A percentile compares a stretch with the other conserved stretches of the same genome.
Evolutionary conservation across 2,888 invertebrate species (phyloP).

Genomic region (Drosophila fungiperda): DNA sequence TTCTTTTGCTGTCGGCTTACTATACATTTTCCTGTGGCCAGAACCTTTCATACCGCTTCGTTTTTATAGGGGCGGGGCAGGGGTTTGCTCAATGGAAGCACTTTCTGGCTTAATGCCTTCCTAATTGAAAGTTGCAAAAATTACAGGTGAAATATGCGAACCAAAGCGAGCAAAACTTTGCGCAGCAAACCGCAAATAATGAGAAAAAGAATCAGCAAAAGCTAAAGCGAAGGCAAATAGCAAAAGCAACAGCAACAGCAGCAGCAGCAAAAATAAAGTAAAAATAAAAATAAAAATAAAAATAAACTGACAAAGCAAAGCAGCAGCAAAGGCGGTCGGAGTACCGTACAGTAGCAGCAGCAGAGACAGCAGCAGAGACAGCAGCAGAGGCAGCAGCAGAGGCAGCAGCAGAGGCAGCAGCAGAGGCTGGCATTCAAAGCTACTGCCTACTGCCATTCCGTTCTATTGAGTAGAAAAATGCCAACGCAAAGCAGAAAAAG

Average conservation of each 20-base stretch:
- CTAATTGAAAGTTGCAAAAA: slow-evolving; percentile 78
- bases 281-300: slow-evolving; percentile 4
- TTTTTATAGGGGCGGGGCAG: neutral
- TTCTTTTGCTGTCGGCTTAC: slow-evolving; percentile 34
- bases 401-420: slow-evolving; percentile 1
- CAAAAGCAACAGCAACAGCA: slow-evolving; percentile 10
- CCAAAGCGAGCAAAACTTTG: slow-evolving; percentile 35
- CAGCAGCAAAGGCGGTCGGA: slow-evolving; percentile 11
- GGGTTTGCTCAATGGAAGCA: slow-evolving; percentile 54
- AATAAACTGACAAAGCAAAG: slow-evolving; percentile 15
- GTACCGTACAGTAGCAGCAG: slow-evolving; percentile 7
- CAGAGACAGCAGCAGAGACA: slow-evolving; percentile 9
- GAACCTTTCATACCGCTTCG: slow-evolving; percentile 55
- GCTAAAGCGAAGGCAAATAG: slow-evolving; percentile 13
- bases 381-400: slow-evolving; percentile 5
- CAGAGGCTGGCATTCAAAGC: slow-evolving; percentile 39
- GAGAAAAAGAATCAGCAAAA: slow-evolving; percentile 50
- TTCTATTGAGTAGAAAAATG: slow-evolving; percentile 72
- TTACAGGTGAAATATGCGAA: slow-evolving; percentile 50
- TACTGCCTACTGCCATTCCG: slow-evolving; percentile 30
- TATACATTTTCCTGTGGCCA: slow-evolving; percentile 25
- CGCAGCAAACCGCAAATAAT: slow-evolving; percentile 71
- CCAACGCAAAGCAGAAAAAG: slow-evolving; percentile 41
- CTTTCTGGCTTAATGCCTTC: slow-evolving; percentile 80
- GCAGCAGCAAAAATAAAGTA: neutral